Evolutionary conservation across 30 jellyfish, hydroid and myxozoan genomes (phyloP).

Genomic region (Phacellophora camtschatica): DNA sequence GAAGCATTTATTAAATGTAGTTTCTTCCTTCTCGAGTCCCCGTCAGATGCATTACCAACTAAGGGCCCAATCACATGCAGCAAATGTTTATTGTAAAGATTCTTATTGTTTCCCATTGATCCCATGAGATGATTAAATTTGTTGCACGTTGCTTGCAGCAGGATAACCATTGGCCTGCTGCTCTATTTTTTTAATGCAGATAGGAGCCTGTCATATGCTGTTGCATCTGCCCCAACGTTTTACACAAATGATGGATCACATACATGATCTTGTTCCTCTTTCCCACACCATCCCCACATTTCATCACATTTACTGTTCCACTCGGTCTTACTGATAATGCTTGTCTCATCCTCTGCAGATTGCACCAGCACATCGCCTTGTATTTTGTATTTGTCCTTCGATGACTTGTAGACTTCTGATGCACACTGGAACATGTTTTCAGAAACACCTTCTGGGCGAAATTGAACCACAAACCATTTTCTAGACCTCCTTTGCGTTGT

Average conservation of each 20-base stretch:
- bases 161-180: neutral
- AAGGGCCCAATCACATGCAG: slow-evolving; percentile 43
- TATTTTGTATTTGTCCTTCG: neutral
- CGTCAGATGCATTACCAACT: slow-evolving; percentile 62
- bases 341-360: neutral
- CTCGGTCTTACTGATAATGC: neutral
- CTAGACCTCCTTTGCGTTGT: neutral
- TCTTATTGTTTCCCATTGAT: neutral
- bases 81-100: neutral
- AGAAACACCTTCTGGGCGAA: slow-evolving; percentile 1
- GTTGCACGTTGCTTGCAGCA: slow-evolving; percentile 26
- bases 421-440: neutral
- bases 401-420: neutral
- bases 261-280: neutral
- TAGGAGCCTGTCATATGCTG: neutral
- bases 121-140: neutral
- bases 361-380: neutral
- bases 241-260: neutral
- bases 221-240: neutral
- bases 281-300: neutral
- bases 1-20: neutral
- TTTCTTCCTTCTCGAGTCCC: slow-evolving; percentile 40
- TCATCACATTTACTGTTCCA: neutral
- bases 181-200: neutral
- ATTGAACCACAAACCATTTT: neutral